phyloP scores from a whole-genome alignment of 2,113 vertebrate genomes.

The Halcyon malimbica region DNA sequence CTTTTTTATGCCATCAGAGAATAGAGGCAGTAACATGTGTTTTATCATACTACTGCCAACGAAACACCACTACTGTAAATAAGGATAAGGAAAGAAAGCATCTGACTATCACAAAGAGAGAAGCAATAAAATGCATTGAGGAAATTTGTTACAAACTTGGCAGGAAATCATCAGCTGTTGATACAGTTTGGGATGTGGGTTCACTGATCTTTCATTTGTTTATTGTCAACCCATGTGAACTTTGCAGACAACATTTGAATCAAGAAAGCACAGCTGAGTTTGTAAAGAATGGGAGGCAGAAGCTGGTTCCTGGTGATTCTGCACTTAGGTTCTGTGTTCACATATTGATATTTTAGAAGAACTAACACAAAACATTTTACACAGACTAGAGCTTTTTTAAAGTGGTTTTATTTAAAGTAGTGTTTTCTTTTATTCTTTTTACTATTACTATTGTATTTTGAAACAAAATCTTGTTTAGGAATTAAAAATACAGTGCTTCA shows the following conservation, averaged over 20 bases:
- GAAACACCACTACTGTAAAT: neutral
- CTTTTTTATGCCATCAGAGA: neutral
- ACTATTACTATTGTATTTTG: neutral
- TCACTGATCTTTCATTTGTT: neutral
- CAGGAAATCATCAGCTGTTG: neutral
- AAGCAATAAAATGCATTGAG: neutral
- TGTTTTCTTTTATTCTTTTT: neutral
- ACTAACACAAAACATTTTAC: neutral
- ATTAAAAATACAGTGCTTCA: neutral
- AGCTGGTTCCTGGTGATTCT: neutral
- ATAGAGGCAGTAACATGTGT: neutral
- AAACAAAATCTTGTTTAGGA: neutral
- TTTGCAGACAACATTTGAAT: neutral
- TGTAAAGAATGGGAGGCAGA: neutral
- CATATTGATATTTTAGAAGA: neutral
- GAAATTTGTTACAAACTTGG: neutral
- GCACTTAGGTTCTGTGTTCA: neutral
- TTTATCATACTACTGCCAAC: neutral
- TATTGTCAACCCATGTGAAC: neutral
- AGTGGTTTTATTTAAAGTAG: neutral
- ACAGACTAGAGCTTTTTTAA: neutral
- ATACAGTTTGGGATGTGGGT: neutral
- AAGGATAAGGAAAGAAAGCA: neutral
- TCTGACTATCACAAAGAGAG: neutral
- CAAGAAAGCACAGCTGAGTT: neutral